Evolutionary conservation across 2,113 vertebrate species (phyloP), one percentile per base, ranked within the genome.

Genomic region (Chaetops frenatus): DNA sequence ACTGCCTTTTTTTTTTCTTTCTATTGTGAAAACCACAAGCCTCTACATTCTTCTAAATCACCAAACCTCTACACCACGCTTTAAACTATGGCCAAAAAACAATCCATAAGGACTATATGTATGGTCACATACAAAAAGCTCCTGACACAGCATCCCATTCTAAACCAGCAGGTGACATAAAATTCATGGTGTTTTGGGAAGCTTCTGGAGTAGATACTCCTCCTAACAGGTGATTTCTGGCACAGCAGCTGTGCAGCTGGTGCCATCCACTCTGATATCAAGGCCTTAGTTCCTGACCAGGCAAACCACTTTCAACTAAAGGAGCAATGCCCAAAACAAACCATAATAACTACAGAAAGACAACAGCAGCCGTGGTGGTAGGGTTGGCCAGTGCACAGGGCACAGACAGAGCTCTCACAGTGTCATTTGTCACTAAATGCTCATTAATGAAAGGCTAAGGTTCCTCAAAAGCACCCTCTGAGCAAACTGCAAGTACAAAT

Each of bases 361-460:
- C 3, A 44, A 44, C 28, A 71, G n/a, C 29, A 57, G 8, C 27
- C 0, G 0, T 16, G 35, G 38, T 10, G 47, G 40, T 2, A 50
- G 40, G 42, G 28, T 4, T 66, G 47, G 62, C 22, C 31, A 7
- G 28, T 4, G 29, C 11, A 22, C 40, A 60, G 78, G 56, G 53
- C 54, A 35, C 36, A 50, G 73, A 51, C 10, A 72, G 36, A 47
- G 15, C 6, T 2, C 23, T 33, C 58, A 33, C 13, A 0, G 1
- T 16, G 8, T 18, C 48, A 29, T 29, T 81, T 51, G 57, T 35
- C 28, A 44, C 28, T 16, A 19, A 60, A 9, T 17, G 21, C 36
- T 15, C 38, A 8, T 42, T 48, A 70, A 35, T 20, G 47, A 28
- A 7, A 1, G 9, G 25, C 45, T 81, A 2, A 65, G 38, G 42